Percentiles rank a stretch among this genome's conserved stretches.
phyloP scores from a whole-genome alignment of 2,888 invertebrate genomes.

The Cosmia trapezina region DNA sequence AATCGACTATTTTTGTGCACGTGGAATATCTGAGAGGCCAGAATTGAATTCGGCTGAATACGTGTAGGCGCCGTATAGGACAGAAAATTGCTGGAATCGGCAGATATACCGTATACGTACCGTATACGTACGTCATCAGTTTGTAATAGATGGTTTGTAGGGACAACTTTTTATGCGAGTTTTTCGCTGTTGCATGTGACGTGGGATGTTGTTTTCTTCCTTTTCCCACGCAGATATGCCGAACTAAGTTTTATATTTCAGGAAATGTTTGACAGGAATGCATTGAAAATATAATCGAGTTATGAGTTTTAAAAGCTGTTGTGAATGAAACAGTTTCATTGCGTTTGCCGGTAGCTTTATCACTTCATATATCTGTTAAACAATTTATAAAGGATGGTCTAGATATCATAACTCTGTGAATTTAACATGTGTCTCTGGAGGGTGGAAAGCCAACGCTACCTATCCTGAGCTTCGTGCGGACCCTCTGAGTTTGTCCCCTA shows the following conservation, averaged over 20 bases:
- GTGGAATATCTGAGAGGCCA: conserved; percentile 79
- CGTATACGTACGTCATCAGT: conserved; percentile 53
- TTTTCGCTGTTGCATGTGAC: conserved; percentile 43
- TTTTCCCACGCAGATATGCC: conserved; percentile 23
- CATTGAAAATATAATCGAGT: conserved; percentile 31
- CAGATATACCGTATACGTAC: conserved; percentile 56
- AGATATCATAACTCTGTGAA: conserved; percentile 71
- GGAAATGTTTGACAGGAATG: conserved; percentile 15
- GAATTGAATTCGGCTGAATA: conserved; percentile 78
- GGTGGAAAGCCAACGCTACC: conserved; percentile 71
- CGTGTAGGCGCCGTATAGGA: conserved; percentile 58
- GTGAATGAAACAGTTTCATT: not conserved
- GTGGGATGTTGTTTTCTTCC: conserved; percentile 49
- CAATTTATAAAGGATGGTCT: conserved; percentile 54
- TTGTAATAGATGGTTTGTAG: conserved; percentile 44
- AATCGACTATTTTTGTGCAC: conserved; percentile 83
- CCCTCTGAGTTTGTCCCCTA: conserved; percentile 77
- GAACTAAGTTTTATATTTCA: conserved; percentile 20
- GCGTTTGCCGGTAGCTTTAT: not conserved
- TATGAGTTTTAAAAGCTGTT: conserved; percentile 27
- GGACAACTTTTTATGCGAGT: conserved; percentile 44
- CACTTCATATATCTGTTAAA: conserved; percentile 22
- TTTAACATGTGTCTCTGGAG: conserved; percentile 76
- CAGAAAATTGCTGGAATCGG: conserved; percentile 65
- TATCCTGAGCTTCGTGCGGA: conserved; percentile 66